These are phyloP conservation scores for Lycocorax pyrrhopterus DNA, from an alignment of 2,113 vertebrate species.

Conservation along the genomic window DNA sequence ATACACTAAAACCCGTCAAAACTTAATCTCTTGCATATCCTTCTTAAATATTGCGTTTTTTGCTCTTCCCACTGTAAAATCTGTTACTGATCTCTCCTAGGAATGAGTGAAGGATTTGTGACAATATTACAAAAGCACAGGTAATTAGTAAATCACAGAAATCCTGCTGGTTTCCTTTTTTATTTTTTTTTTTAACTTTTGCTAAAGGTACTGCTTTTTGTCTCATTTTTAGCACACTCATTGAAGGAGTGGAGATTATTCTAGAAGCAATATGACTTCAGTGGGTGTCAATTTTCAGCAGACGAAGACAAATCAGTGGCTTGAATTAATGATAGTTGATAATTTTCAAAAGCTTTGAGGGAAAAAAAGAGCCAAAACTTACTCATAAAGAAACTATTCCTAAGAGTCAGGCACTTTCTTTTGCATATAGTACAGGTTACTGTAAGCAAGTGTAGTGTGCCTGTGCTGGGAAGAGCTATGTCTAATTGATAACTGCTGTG, in stretches of 20 bases:
- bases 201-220: background rate
- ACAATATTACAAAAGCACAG: background rate
- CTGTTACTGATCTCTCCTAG: background rate
- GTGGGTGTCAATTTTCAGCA: background rate
- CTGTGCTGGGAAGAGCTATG: background rate
- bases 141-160: background rate
- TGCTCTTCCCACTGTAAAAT: conserved; percentile 5
- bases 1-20: conserved; percentile 24
- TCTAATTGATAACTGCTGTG: background rate
- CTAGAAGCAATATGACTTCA: background rate
- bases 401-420: background rate
- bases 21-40: conserved; percentile 48
- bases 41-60: conserved; percentile 31
- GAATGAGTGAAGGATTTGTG: conserved; percentile 22
- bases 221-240: background rate
- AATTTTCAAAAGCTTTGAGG: background rate
- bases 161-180: background rate
- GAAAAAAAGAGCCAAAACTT: background rate
- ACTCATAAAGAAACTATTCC: background rate
- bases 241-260: background rate
- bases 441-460: background rate
- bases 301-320: background rate
- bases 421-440: background rate
- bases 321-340: background rate
- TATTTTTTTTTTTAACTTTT: background rate